Base-by-base conservation (phyloP, 2,113 vertebrate species). In the Columbina picui region DNA sequence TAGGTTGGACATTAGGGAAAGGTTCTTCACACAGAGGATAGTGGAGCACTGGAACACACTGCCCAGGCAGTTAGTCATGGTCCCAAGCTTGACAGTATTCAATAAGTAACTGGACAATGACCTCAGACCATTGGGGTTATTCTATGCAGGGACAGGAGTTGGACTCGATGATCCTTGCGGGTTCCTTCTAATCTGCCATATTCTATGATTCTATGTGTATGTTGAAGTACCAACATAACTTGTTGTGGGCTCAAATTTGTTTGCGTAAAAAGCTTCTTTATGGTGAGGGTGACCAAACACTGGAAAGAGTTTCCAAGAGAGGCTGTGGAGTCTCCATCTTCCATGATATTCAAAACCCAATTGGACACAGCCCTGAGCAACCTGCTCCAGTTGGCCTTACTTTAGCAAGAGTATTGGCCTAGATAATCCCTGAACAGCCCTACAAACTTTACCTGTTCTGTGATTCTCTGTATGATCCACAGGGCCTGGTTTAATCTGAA, bases 361-460 rank as follows among this genome's bases (percentile, higher is more conserved):
- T 0, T 7, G 4, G 6, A 34, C 8, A 22, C 6, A 47, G 30
- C 5, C 22, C 17, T 74, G 45, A 77, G 30, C 7, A 87, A 50
- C 8, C 16, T 43, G 16, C 6, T 80, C 2, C 30, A 15, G 67
- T 3, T 69, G 22, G 30, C 15, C 5, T 5, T 57, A 9, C 14
- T 88, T 69, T 21, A 73, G 23, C 16, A 84, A 53, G 3, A 15
- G 1, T 67, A 14, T 56, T 43, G 15, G 5, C 41, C 6, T 56
- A 25, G 1, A 4, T 32, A 73, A 74, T 21, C 29, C 67, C 32
- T 0, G 0, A 53, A 76, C 0, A 1, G 20, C 19, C 26, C 15
- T 73, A 50, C 20, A 16, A 76, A 11, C 6, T 2, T 75, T 27
- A 56, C 3, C 3, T 38, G 9, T 52, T 75, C 12, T 76, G 34